A percentile compares a stretch with the other conserved stretches of the same genome.
Conservation (phyloP, 2,113 vertebrate genomes). For the Otis tarda region DNA sequence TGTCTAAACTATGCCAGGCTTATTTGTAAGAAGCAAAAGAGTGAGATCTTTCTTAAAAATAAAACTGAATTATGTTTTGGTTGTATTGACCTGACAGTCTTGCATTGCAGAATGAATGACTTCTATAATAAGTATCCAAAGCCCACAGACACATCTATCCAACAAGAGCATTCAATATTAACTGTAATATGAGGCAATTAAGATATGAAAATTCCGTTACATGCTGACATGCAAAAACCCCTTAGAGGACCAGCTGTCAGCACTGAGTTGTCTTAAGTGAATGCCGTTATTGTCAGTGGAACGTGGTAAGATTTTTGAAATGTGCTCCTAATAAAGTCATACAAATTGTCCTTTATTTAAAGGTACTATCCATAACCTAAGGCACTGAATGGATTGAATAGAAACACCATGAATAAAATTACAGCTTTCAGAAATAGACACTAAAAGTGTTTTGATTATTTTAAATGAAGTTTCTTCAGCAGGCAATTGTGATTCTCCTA, state of each 20-base stretch:
- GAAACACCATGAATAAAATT: neutral
- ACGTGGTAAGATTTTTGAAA: neutral
- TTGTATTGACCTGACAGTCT: neutral
- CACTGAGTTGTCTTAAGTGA: neutral
- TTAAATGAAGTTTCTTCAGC: neutral
- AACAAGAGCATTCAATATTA: neutral
- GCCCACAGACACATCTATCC: neutral
- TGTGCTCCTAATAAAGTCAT: neutral
- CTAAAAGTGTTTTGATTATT: neutral
- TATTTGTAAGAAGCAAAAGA: neutral
- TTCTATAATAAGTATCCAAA: neutral
- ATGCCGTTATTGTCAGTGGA: neutral
- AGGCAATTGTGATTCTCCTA: neutral
- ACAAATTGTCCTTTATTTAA: neutral
- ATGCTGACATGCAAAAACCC: neutral
- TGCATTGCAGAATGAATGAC: neutral
- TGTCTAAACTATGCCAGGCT: neutral
- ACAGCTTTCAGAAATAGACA: neutral
- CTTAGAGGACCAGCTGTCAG: slow-evolving; percentile 17
- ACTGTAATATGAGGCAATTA: neutral
- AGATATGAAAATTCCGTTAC: neutral
- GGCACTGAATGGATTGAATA: neutral
- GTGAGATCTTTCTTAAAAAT: neutral
- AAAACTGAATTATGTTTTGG: neutral
- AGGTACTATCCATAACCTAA: neutral